phyloP scores from a whole-genome alignment of 2,888 invertebrate species.

The Drosophila siamana region DNA sequence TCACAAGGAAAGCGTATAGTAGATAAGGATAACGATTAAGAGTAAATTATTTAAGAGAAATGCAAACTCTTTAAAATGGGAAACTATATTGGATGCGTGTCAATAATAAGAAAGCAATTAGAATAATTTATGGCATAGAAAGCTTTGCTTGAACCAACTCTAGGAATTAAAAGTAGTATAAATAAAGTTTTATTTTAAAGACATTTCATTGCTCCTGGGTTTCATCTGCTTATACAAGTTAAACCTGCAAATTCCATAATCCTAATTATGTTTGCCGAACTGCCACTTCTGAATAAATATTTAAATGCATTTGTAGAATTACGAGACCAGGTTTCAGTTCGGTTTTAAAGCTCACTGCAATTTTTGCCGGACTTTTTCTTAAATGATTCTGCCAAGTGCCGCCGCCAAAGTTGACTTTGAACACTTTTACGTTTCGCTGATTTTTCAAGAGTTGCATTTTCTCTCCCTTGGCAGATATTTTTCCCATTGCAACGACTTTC shows the following conservation, averaged over 20 bases:
- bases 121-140: too few relatives aligned
- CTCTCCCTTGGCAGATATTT: slow-evolving; percentile 2
- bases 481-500: not conserved
- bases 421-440: slow-evolving; percentile 84
- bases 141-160: too few relatives aligned
- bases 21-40: not conserved
- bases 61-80: not conserved
- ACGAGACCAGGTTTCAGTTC: not conserved
- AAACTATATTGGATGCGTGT: not conserved
- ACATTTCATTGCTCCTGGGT: not conserved
- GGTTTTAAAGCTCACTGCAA: slow-evolving; percentile 16
- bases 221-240: not conserved
- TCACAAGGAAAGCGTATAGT: not conserved
- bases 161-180: too few relatives aligned
- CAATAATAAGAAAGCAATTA: not conserved
- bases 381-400: slow-evolving; percentile 55
- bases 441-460: slow-evolving; percentile 72
- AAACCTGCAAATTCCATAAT: not conserved
- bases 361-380: slow-evolving; percentile 22
- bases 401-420: slow-evolving; percentile 81
- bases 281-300: not conserved
- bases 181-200: not conserved
- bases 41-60: not conserved
- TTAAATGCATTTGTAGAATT: not conserved
- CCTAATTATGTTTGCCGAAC: not conserved